These are phyloP conservation scores for Drosophila kohkoa DNA, from an alignment of 1,140 invertebrate genomes.

Conservation along the genomic window DNA sequence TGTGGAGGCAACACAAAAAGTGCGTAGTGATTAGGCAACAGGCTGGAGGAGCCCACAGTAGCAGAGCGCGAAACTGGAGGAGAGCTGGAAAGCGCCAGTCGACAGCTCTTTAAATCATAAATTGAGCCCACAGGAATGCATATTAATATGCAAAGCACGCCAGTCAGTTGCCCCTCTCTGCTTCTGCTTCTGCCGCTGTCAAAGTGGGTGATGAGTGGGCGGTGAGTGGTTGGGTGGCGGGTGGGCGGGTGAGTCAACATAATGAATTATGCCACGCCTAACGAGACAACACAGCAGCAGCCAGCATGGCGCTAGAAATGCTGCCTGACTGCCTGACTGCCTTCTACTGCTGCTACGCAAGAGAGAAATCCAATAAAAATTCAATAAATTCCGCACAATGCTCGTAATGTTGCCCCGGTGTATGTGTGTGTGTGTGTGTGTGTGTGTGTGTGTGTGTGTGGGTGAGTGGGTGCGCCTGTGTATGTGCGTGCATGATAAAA, in stretches of 20 bases:
- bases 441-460: constrained; percentile 5
- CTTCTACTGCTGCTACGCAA: constrained; percentile 35
- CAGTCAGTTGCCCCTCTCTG: background rate
- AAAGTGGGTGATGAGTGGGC: constrained; percentile 1
- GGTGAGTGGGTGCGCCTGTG: background rate
- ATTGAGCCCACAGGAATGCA: constrained; percentile 74
- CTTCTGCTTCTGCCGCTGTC: constrained; percentile 1
- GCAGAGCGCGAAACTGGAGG: background rate
- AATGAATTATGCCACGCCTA: constrained; percentile 83
- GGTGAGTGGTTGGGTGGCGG: constrained; percentile 15
- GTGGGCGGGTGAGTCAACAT: constrained; percentile 64
- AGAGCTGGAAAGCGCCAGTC: background rate
- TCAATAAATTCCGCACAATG: constrained; percentile 79
- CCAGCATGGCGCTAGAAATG: constrained; percentile 56
- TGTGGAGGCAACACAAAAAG: constrained; percentile 13
- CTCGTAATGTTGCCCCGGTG: constrained; percentile 45
- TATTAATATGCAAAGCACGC: constrained; percentile 81
- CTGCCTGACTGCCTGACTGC: constrained; percentile 1
- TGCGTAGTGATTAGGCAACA: constrained; percentile 49
- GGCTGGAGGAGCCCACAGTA: background rate
- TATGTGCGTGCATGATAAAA: constrained; percentile 32
- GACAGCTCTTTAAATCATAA: constrained; percentile 68
- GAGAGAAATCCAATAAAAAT: constrained; percentile 82
- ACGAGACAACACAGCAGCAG: constrained; percentile 72
- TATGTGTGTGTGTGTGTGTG: no score